These are phyloP conservation scores for Labia minor DNA, from an alignment of 2,888 invertebrate species.

Conservation along the genomic window DNA sequence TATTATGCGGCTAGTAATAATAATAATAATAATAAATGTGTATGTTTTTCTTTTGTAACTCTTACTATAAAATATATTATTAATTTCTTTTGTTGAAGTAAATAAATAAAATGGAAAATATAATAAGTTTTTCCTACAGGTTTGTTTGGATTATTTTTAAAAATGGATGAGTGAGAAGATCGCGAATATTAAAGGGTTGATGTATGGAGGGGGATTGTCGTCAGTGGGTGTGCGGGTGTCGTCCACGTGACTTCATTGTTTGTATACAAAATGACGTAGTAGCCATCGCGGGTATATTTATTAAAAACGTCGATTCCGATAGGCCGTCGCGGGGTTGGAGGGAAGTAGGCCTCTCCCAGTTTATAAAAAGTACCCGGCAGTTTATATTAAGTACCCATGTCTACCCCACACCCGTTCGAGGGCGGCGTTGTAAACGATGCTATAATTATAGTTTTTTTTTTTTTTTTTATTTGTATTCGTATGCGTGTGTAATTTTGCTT, in stretches of 20 bases:
- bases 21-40: no score
- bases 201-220: no score
- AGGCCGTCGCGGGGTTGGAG: not conserved
- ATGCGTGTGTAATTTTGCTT: slow-evolving; percentile 2
- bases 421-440: not conserved
- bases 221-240: not conserved
- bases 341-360: not conserved
- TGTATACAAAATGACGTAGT: not conserved
- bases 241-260: not conserved
- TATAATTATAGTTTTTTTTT: not conserved
- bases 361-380: slow-evolving; percentile 6
- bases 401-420: not conserved
- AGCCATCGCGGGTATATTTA: not conserved
- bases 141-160: no score
- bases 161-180: no score
- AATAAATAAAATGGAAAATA: no score
- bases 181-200: no score
- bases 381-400: not conserved
- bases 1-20: no score
- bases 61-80: no score
- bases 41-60: no score
- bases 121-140: no score
- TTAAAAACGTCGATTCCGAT: not conserved
- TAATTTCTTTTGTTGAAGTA: no score
- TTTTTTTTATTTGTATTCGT: no score